These are phyloP conservation scores for Pseudolaguvia tuberculata DNA, from an alignment of 2,113 vertebrate genomes.

Conservation along the genomic window DNA sequence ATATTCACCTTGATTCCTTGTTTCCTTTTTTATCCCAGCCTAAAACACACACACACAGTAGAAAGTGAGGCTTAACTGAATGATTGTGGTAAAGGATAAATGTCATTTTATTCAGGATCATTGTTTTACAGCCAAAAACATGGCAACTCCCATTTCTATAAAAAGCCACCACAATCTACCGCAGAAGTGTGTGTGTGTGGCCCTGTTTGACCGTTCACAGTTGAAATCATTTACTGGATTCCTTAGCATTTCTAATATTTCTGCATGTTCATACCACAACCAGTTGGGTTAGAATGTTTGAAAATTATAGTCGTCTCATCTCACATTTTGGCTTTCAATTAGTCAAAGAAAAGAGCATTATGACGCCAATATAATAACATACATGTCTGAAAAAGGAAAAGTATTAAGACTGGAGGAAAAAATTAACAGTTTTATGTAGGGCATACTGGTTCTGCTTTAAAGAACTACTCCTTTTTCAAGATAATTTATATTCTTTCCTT, in stretches of 20 bases:
- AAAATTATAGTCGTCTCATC: slow-evolving; percentile 29
- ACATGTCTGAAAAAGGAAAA: slow-evolving; percentile 1
- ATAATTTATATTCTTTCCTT: no score
- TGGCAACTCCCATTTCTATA: background rate
- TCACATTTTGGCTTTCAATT: slow-evolving; percentile 20
- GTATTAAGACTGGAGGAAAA: slow-evolving; percentile 27
- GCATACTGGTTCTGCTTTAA: background rate
- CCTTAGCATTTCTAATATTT: slow-evolving; percentile 37
- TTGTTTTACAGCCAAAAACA: background rate
- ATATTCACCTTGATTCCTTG: slow-evolving; percentile 62
- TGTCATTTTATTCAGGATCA: background rate
- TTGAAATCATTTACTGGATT: slow-evolving; percentile 42
- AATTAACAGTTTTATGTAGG: slow-evolving; percentile 34
- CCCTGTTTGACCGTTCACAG: slow-evolving; percentile 57
- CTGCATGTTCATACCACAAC: slow-evolving; percentile 27
- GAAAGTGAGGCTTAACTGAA: background rate
- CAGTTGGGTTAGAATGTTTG: slow-evolving; percentile 23
- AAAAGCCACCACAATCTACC: slow-evolving; percentile 5
- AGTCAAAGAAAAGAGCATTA: background rate
- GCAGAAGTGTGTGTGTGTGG: slow-evolving; percentile 44
- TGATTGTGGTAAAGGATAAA: background rate
- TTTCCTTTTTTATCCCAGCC: slow-evolving; percentile 20
- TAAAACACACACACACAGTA: background rate
- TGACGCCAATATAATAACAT: slow-evolving; percentile 2
- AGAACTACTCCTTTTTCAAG: background rate